Evolutionary conservation across 1,140 invertebrate genomes (phyloP), one percentile per base, ranked within the genome.

Genomic region (Atopsyche davidsoni): DNA sequence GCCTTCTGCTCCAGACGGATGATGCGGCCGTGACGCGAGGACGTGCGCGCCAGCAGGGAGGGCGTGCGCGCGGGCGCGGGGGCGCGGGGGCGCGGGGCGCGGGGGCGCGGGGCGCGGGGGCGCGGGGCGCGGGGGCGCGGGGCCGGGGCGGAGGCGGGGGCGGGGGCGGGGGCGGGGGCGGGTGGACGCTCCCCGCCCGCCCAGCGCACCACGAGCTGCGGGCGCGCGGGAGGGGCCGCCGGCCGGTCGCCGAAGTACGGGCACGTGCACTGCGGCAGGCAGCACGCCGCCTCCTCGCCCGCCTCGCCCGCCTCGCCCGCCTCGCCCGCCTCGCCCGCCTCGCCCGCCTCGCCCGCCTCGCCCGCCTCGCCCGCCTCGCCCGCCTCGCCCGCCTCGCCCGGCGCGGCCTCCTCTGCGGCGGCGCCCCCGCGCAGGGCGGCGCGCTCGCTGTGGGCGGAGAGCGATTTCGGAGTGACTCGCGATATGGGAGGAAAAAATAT

Each of bases 1-100:
- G 92, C 92, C 64, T 95, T 95, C 61, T 93, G 90, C 64, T 96
- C 92, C 23, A 90, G 68, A 1, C 85, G 73, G 36, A 92, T 81
- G 48, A 89, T 90, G 17, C 87, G 69, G 0, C 87, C 87, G 60
- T 91, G 87, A 0, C 86, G 73, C 2, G 86, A 86, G 1, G 86
- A 86, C 55, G 85, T 89, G 18, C 84, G 68, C 10, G 84, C 88
- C 13, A 88, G 82, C 1, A 89, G 83, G 64, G 83, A 87, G n/a
- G 85, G 86, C 49, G 85, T 86, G 31, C 84, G 72, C 0, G 80
- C 79, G 61, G 47, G 47, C 24, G 47, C 34, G 3, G 47, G 38
- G 6, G 39, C 22, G n/a, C n/a, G n/a, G 9, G 46, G 23, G 1
- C 36, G 31, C n/a, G 31, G 77, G 76, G 34, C 82, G 65, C 3